Conservation (phyloP, 2,797 vertebrate species). For the Dicrostonyx torquatus region DNA sequence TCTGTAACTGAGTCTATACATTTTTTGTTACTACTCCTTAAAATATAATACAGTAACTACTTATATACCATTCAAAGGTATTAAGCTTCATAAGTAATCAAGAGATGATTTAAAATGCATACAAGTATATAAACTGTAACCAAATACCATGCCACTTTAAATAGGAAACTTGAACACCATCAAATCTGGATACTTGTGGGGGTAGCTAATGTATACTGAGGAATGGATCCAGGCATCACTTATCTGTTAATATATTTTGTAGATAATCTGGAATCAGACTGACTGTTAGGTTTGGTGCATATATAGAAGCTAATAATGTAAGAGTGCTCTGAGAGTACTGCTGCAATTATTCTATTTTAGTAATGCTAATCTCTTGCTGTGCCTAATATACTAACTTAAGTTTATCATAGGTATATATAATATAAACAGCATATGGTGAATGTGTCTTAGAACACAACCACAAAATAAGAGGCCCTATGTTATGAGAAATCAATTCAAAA, state of each 20-base stretch:
- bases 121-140: not conserved
- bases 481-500: slow-evolving; percentile 44
- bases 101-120: not conserved
- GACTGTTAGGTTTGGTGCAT: not conserved
- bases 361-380: not conserved
- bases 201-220: not conserved
- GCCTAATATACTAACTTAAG: not conserved
- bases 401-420: not conserved
- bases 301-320: not conserved
- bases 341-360: not conserved
- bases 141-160: not conserved
- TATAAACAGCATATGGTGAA: not conserved
- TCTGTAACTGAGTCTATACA: not conserved
- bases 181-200: not conserved
- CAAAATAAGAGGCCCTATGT: not conserved
- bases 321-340: not conserved
- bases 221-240: not conserved
- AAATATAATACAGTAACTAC: not conserved
- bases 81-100: not conserved
- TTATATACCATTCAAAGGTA: not conserved
- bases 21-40: not conserved
- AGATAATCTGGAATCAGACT: not conserved
- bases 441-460: not conserved
- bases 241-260: not conserved
- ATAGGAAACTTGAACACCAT: not conserved